Conservation (phyloP, 1,140 invertebrate genomes). For the Drosophila kepulauana region DNA sequence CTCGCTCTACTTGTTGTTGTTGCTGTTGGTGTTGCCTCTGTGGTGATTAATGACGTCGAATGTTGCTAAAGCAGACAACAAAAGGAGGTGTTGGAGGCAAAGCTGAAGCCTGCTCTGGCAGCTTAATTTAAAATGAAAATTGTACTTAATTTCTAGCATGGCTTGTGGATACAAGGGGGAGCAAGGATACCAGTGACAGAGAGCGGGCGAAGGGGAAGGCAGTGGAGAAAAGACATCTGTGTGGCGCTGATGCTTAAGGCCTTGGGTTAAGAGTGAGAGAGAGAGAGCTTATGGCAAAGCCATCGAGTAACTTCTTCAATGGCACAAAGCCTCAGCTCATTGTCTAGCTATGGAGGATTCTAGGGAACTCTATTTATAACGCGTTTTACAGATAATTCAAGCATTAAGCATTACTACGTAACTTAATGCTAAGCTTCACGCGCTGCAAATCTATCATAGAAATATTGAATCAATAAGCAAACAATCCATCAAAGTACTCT, state of each 20-base stretch:
- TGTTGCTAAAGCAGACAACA: conserved; percentile 47
- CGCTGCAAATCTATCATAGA: conserved; percentile 17
- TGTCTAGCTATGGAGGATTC: conserved; percentile 17
- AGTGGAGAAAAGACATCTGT: conserved; percentile 31
- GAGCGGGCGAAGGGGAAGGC: neutral
- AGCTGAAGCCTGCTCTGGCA: conserved; percentile 51
- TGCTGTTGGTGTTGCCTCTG: conserved; percentile 58
- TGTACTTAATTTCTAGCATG: conserved; percentile 78
- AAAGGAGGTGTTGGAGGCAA: neutral
- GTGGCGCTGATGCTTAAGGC: conserved; percentile 17
- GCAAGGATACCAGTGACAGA: neutral
- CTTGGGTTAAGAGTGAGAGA: conserved; percentile 1
- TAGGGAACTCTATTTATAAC: conserved; percentile 37
- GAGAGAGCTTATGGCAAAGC: conserved; percentile 48
- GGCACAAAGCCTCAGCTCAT: conserved; percentile 28
- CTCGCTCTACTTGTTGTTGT: conserved; percentile 35
- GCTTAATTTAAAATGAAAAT: conserved; percentile 83
- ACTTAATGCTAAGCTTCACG: conserved; percentile 1
- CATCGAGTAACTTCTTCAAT: conserved; percentile 16
- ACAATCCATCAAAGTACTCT: neutral
- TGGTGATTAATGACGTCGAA: conserved; percentile 80
- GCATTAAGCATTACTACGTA: conserved; percentile 13
- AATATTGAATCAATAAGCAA: conserved; percentile 23
- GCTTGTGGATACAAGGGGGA: neutral
- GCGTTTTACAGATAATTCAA: conserved; percentile 30